phyloP scores from a whole-genome alignment of 2,888 invertebrate species.

The Lasioglossum marginatum region DNA sequence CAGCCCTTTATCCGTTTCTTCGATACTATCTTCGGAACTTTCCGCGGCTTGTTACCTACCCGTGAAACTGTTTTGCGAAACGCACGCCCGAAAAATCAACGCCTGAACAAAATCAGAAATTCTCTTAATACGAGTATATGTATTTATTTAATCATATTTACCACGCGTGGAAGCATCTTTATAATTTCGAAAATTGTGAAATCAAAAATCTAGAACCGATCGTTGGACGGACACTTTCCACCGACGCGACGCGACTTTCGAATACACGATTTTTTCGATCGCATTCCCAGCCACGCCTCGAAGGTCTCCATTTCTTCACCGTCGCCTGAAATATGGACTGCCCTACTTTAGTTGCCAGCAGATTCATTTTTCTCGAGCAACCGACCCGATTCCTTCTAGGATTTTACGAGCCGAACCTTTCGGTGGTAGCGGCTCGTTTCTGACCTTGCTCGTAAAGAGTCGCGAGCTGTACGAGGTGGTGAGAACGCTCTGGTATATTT shows the following conservation, averaged over 20 bases:
- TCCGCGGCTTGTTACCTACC: neutral
- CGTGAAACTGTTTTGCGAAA: neutral
- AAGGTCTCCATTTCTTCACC: constrained; percentile 10
- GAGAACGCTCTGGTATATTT: neutral
- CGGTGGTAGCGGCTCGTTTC: neutral
- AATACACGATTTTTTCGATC: constrained; percentile 42
- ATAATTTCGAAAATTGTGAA: too few relatives aligned
- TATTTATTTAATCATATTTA: too few relatives aligned
- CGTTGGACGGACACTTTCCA: too few relatives aligned
- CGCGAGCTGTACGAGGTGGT: neutral
- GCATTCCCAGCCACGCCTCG: neutral
- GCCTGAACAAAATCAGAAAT: neutral
- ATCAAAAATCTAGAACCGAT: too few relatives aligned
- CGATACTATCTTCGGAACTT: neutral
- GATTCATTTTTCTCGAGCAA: constrained; percentile 44
- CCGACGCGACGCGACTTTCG: neutral
- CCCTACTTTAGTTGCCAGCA: constrained; percentile 26
- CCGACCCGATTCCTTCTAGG: neutral
- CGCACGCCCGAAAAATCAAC: neutral
- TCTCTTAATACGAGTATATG: neutral
- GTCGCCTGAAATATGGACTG: constrained; percentile 45
- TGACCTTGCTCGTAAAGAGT: neutral
- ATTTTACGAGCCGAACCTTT: constrained; percentile 26
- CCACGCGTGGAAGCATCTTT: too few relatives aligned
- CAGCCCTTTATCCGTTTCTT: neutral